Conservation (phyloP, 2,113 vertebrate species). For the Baryphthengus martii region DNA sequence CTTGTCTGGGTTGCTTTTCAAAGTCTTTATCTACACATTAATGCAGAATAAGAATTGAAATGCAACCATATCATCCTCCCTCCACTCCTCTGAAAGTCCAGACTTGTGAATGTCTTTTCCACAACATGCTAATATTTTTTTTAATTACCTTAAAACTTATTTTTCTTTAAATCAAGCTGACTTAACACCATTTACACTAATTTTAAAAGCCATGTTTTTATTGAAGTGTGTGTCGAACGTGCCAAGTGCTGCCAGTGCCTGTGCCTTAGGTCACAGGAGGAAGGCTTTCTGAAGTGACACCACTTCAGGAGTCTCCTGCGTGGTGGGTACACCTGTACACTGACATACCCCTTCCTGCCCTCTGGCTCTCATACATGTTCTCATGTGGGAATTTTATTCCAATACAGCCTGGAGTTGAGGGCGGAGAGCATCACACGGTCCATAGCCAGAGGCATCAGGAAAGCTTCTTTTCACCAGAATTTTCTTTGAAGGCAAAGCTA, state of each 20-base stretch:
- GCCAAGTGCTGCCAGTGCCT: not conserved
- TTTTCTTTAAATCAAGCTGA: not conserved
- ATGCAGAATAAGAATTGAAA: not conserved
- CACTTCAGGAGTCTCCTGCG: not conserved
- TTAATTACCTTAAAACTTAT: not conserved
- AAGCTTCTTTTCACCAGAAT: not conserved
- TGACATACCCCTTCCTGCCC: no score
- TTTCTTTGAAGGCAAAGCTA: not conserved
- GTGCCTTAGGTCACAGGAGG: not conserved
- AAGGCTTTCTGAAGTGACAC: not conserved
- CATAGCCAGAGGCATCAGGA: not conserved
- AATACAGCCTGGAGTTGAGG: not conserved
- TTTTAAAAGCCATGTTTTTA: not conserved
- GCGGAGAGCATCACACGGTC: not conserved
- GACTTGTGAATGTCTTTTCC: not conserved
- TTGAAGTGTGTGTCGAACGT: not conserved
- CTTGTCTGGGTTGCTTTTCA: not conserved
- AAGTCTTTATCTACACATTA: not conserved
- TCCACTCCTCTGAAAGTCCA: not conserved
- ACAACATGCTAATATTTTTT: not conserved
- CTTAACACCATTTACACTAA: not conserved
- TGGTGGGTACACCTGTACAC: rapidly evolving
- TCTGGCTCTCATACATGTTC: not conserved
- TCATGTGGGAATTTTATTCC: not conserved
- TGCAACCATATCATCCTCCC: not conserved